Percentiles rank a stretch among this genome's conserved stretches.
phyloP scores from a whole-genome alignment of 1,140 invertebrate genomes.

The Ceratosolen fusciceps region DNA sequence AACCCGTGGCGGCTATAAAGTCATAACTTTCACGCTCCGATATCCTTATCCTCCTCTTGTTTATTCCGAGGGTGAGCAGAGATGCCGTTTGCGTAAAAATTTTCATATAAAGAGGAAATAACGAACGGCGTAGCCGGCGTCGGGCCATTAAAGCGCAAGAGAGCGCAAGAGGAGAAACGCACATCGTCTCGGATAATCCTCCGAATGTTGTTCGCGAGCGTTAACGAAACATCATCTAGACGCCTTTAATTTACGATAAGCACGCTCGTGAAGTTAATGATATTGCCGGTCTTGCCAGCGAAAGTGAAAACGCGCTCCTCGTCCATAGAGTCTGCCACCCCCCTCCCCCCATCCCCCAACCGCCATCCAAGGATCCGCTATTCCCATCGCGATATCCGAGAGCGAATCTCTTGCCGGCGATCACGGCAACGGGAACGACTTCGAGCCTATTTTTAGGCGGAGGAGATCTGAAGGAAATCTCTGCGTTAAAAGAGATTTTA shows the following conservation, averaged over 20 bases:
- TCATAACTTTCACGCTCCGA: too few relatives aligned
- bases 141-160: not conserved
- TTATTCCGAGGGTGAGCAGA: not conserved
- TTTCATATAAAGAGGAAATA: not conserved
- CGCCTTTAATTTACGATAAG: slow-evolving; percentile 27
- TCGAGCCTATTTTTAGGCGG: too few relatives aligned
- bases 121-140: not conserved
- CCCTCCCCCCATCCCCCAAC: too few relatives aligned
- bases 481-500: too few relatives aligned
- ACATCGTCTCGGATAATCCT: not conserved
- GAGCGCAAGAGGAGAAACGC: not conserved
- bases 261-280: slow-evolving; percentile 21
- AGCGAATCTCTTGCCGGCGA: not conserved
- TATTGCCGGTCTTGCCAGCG: not conserved
- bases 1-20: too few relatives aligned
- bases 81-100: not conserved
- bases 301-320: slow-evolving; percentile 33
- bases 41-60: too few relatives aligned
- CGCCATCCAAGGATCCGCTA: not conserved
- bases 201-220: slow-evolving; percentile 1
- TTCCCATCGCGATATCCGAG: not conserved
- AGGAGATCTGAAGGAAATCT: too few relatives aligned
- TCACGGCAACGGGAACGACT: too few relatives aligned
- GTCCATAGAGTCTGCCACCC: too few relatives aligned
- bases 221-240: not conserved